Evolutionary conservation across 2,113 vertebrate genomes (phyloP), one percentile per base, ranked within the genome.

Genomic region (Rhombomys opimus): DNA sequence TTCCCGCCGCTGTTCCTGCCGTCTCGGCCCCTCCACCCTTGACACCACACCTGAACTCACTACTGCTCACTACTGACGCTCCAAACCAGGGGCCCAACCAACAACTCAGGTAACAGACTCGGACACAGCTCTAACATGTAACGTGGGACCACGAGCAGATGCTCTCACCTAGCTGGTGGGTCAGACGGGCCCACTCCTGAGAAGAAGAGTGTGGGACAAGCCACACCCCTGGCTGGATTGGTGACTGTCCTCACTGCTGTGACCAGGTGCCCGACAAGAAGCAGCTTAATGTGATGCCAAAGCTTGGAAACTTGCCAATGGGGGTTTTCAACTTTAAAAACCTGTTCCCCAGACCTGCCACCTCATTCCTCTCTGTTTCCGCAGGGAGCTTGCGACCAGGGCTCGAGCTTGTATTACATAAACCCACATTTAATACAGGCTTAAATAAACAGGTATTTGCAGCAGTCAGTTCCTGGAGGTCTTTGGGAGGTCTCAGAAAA

Each of bases 201-300:
- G 57, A 75, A 97, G 65, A 90, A 90, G 82, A 77, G 35, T 52
- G 59, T 11, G 61, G 93, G 82, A 68, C 4, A 82, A 94, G 25
- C 6, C 50, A 68, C 32, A 13, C 15, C 57, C 77, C 35, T 46
- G 23, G 25, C 59, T n/a, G 17, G 20, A 35, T 80, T 54, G 30
- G 35, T 25, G 35, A 61, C 81, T 85, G 63, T 38, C 30, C 59
- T 18, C 59, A 46, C 61, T 67, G 17, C 23, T 50, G 63, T 46
- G 25, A 3, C 41, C 25, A 65, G 46, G 30, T 85, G 38, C 25
- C 38, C 32, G 14, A 30, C 25, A 32, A 85, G 61, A 85, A 67
- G 38, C 25, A 18, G 6, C 14, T 65, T 54, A 80, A 46, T 46
- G 46, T 46, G 46, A 46, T 3, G 46, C 46, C 46, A 46, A 46